Conservation (phyloP, 2,888 invertebrate species). For the Bimastos eiseni region DNA sequence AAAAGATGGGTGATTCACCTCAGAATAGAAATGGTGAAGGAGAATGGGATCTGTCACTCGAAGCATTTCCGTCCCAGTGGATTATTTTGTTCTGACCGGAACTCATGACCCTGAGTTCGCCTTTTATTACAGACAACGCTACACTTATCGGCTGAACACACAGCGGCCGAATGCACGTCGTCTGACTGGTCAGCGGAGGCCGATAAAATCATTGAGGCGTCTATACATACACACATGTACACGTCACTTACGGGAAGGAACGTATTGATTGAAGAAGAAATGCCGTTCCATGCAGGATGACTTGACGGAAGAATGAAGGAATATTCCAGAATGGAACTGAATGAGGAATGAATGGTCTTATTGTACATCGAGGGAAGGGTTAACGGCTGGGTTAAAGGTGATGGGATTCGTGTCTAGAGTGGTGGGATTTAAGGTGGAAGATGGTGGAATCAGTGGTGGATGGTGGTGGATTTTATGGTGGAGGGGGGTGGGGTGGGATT, state of each 20-base stretch:
- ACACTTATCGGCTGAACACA: neutral
- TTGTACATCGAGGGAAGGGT: neutral
- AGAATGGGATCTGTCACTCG: neutral
- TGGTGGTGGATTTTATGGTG: neutral
- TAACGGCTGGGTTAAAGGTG: too few relatives aligned
- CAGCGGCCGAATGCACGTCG: neutral
- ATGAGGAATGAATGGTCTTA: neutral
- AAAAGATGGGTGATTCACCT: neutral
- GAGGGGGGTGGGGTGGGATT: neutral
- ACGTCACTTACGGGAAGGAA: neutral
- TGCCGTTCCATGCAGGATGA: neutral
- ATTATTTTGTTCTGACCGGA: neutral
- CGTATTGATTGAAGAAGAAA: neutral
- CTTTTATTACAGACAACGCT: slow-evolving; percentile 13
- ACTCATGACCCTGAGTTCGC: neutral
- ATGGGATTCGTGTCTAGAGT: neutral
- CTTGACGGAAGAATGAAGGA: neutral
- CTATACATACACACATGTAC: neutral
- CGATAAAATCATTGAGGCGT: neutral
- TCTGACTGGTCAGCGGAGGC: neutral
- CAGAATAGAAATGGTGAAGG: neutral
- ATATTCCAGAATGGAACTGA: neutral
- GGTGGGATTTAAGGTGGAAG: neutral
- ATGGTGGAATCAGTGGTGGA: neutral
- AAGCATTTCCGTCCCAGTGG: neutral